Percentiles rank a stretch among this genome's conserved stretches.
phyloP scores from a whole-genome alignment of 2,888 invertebrate species.

The Empis stercorea region DNA sequence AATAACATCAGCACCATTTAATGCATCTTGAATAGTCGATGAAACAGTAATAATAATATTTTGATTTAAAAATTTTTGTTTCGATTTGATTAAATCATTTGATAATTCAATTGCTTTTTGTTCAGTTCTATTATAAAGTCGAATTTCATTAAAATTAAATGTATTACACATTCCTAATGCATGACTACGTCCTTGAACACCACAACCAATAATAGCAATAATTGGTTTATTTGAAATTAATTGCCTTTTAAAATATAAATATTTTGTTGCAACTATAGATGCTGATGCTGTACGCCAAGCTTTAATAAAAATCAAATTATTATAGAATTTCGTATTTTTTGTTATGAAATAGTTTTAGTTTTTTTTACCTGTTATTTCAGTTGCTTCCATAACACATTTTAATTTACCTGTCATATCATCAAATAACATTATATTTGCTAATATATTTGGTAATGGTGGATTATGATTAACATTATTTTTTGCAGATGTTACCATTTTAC shows the following conservation, averaged over 20 bases:
- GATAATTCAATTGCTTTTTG: slow-evolving; percentile 29
- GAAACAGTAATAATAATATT: slow-evolving; percentile 16
- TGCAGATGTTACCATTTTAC: slow-evolving; percentile 39
- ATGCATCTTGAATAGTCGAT: slow-evolving; percentile 36
- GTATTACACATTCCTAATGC: slow-evolving; percentile 38
- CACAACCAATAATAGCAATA: slow-evolving; percentile 40
- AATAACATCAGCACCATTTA: slow-evolving; percentile 45
- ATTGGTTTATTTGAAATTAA: slow-evolving; percentile 16
- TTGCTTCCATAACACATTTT: slow-evolving; percentile 38
- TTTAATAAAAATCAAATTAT: too few species aligned
- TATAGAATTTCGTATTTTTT: too few species aligned
- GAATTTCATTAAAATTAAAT: slow-evolving; percentile 38
- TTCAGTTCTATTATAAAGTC: slow-evolving; percentile 43
- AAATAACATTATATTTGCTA: slow-evolving; percentile 38
- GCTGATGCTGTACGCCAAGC: slow-evolving; percentile 46
- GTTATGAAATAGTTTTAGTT: too few species aligned
- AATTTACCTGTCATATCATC: slow-evolving; percentile 35
- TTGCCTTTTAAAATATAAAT: slow-evolving; percentile 30
- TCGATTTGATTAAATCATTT: slow-evolving; percentile 22
- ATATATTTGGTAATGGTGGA: slow-evolving; percentile 33
- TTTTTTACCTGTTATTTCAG: slow-evolving; percentile 36
- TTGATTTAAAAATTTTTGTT: slow-evolving; percentile 11
- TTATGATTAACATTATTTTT: slow-evolving; percentile 25
- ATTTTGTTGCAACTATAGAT: slow-evolving; percentile 42
- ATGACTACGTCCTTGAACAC: slow-evolving; percentile 40